These are phyloP conservation scores for Ophiodon elongatus DNA, from an alignment of 2,113 vertebrate genomes.

Conservation along the genomic window DNA sequence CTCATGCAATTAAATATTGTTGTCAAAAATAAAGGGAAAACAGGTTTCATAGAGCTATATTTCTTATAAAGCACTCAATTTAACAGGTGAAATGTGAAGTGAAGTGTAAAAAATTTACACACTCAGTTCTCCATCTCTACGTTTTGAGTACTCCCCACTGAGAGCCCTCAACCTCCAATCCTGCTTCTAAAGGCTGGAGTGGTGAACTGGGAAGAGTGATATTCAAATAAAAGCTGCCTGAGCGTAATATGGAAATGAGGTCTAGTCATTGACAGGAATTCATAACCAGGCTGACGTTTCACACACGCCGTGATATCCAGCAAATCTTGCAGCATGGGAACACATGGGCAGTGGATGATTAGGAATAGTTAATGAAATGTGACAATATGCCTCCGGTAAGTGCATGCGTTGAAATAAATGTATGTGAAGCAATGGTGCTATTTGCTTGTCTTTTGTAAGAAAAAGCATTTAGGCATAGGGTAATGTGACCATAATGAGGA, in stretches of 20 bases:
- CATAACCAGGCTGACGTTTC: conserved; percentile 60
- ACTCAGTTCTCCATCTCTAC: conserved; percentile 47
- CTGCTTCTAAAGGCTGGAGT: conserved; percentile 61
- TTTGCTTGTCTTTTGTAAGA: not conserved
- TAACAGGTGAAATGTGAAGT: conserved; percentile 30
- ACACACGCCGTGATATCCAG: conserved; percentile 31
- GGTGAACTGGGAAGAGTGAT: conserved; percentile 67
- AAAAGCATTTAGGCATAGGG: not conserved
- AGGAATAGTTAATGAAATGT: conserved; percentile 37
- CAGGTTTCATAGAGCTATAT: not conserved
- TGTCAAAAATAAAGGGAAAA: not conserved
- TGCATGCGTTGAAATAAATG: conserved; percentile 4
- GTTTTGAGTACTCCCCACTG: conserved; percentile 59
- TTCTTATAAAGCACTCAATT: not conserved
- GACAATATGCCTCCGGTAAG: conserved; percentile 13
- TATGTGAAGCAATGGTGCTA: not conserved
- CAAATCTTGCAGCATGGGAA: conserved; percentile 25
- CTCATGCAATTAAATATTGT: not conserved
- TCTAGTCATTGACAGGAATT: conserved; percentile 67
- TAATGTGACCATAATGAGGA: not conserved
- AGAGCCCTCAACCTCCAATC: conserved; percentile 72
- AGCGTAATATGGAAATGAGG: conserved; percentile 69
- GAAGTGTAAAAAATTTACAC: conserved; percentile 42
- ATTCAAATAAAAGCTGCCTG: conserved; percentile 75
- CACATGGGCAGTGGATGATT: conserved; percentile 15